Evolutionary conservation across 2,113 vertebrate genomes (phyloP).

Genomic region (Hippocampus abdominalis): DNA sequence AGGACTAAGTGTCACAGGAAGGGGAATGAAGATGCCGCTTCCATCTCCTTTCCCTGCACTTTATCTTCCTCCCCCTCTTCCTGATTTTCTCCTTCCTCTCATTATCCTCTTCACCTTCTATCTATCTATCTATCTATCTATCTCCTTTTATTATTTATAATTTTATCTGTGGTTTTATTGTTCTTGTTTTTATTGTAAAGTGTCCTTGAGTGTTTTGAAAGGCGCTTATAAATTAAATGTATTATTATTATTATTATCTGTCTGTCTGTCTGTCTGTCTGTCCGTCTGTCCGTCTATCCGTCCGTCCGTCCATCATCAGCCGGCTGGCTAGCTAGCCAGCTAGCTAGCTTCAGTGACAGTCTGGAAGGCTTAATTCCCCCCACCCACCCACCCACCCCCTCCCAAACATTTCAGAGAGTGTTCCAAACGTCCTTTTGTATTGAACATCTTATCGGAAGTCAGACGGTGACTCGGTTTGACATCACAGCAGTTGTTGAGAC

Average conservation of each 20-base stretch:
- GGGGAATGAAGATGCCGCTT: neutral
- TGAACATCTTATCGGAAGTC: neutral
- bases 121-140: neutral
- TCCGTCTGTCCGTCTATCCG: conserved; percentile 3
- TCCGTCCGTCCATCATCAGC: neutral
- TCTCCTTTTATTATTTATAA: too few species aligned
- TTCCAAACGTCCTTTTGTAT: neutral
- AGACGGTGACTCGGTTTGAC: neutral
- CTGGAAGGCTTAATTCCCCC: neutral
- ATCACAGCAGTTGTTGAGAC: neutral
- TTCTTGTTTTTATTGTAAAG: too few species aligned
- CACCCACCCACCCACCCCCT: too few species aligned
- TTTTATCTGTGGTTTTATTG: too few species aligned
- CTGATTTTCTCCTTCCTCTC: neutral
- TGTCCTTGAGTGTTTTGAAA: too few species aligned
- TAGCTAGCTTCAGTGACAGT: neutral
- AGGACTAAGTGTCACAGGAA: conserved; percentile 1
- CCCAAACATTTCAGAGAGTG: neutral
- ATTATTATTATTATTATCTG: too few species aligned
- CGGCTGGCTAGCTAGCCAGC: too few species aligned
- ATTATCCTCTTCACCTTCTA: neutral
- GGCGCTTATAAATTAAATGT: too few species aligned
- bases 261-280: neutral
- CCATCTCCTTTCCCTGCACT: too few species aligned
- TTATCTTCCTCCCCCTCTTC: neutral